Conservation (phyloP, 2,797 vertebrate genomes). For the Merluccius polli region DNA sequence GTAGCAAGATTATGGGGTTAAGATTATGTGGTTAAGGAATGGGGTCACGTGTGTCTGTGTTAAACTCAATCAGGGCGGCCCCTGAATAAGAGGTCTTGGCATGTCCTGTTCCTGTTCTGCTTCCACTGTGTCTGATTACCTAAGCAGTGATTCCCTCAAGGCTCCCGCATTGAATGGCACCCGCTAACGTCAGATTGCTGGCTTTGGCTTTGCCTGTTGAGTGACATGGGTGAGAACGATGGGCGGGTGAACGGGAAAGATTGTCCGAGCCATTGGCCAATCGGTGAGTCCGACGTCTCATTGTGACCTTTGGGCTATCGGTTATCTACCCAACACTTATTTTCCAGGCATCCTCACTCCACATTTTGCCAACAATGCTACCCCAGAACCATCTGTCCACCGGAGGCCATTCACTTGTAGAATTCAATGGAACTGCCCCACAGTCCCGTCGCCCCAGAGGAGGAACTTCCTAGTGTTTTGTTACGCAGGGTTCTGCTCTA, state of each 20-base stretch:
- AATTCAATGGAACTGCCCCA: no score
- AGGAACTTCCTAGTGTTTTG: neutral
- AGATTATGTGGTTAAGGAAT: neutral
- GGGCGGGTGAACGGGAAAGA: neutral
- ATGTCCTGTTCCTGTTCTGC: conserved; percentile 33
- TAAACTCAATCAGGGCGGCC: conserved; percentile 43
- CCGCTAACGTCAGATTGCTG: conserved; percentile 22
- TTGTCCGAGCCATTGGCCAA: neutral
- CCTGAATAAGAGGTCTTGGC: conserved; percentile 39
- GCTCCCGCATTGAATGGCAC: conserved; percentile 23
- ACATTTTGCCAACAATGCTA: no score
- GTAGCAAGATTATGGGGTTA: no score
- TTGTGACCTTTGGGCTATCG: no score
- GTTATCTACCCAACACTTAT: no score
- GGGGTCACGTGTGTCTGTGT: neutral
- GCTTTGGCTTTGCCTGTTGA: conserved; percentile 39
- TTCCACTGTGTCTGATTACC: conserved; percentile 49
- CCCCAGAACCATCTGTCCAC: no score
- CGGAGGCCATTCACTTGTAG: no score
- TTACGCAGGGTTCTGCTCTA: neutral
- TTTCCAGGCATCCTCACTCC: no score
- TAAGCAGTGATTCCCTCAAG: conserved; percentile 26
- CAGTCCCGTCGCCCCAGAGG: neutral
- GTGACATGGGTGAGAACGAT: conserved; percentile 27
- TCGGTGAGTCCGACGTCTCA: no score